Conservation (phyloP, 2,888 invertebrate species). For the Apotomis betuletana region DNA sequence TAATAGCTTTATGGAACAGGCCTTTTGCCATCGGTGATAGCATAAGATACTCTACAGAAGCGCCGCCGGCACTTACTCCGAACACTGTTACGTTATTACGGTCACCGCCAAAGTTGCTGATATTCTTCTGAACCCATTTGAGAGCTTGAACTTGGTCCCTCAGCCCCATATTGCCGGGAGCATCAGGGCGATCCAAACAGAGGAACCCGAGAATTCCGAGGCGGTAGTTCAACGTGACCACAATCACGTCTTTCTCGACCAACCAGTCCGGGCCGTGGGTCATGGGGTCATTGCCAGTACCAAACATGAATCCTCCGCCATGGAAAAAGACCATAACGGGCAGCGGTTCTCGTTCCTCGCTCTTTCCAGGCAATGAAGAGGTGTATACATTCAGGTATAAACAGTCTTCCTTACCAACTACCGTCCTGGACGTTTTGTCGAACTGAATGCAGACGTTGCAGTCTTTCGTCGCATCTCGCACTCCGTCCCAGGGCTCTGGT, state of each 20-base stretch:
- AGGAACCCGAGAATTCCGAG: slow-evolving; percentile 76
- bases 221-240: slow-evolving; percentile 75
- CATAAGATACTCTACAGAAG: slow-evolving; percentile 74
- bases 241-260: slow-evolving; percentile 69
- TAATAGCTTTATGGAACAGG: slow-evolving; percentile 80
- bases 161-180: slow-evolving; percentile 78
- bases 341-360: slow-evolving; percentile 46
- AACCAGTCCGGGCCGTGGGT: slow-evolving; percentile 74
- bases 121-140: slow-evolving; percentile 80
- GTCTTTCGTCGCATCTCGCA: slow-evolving; percentile 85
- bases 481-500: slow-evolving; percentile 81
- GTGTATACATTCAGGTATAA: slow-evolving; percentile 88
- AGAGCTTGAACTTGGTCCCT: slow-evolving; percentile 81
- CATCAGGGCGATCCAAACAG: slow-evolving; percentile 68
- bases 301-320: slow-evolving; percentile 77
- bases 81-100: slow-evolving; percentile 78
- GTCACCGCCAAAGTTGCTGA: slow-evolving; percentile 76
- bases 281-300: slow-evolving; percentile 69
- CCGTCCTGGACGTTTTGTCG: slow-evolving; percentile 76
- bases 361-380: slow-evolving; percentile 68
- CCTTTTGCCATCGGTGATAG: slow-evolving; percentile 75
- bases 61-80: slow-evolving; percentile 81
- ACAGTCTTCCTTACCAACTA: slow-evolving; percentile 85
- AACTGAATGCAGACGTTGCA: slow-evolving; percentile 86
- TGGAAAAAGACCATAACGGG: slow-evolving; percentile 79